Conservation (phyloP, 2,113 vertebrate species). For the Crotalus tigris region DNA sequence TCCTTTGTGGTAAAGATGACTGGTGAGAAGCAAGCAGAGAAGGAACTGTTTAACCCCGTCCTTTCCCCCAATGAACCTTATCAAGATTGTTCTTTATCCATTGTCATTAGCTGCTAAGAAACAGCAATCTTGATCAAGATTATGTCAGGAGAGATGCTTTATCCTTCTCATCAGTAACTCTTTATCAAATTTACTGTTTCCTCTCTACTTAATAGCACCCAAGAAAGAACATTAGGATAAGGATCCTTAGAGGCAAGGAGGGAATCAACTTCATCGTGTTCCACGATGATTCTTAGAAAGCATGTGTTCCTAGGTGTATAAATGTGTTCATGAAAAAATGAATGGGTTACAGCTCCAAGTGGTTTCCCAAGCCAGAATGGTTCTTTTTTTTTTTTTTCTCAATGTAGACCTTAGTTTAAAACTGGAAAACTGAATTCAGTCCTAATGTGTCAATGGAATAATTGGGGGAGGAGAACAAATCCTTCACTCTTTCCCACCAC, state of each 20-base stretch:
- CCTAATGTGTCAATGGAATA: background rate
- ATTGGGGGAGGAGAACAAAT: background rate
- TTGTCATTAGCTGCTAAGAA: background rate
- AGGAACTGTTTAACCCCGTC: background rate
- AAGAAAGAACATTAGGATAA: background rate
- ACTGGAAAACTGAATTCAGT: background rate
- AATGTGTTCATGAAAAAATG: background rate
- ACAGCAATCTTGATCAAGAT: background rate
- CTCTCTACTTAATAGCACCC: background rate
- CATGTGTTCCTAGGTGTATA: background rate
- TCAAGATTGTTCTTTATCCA: background rate
- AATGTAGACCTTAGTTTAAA: background rate
- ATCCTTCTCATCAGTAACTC: background rate
- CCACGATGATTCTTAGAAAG: background rate
- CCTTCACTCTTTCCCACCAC: background rate
- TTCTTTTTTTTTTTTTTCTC: too few relatives aligned
- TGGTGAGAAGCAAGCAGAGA: background rate
- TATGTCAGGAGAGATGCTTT: background rate
- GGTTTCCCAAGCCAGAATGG: background rate
- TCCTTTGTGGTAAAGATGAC: background rate
- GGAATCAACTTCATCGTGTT: background rate
- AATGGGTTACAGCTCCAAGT: background rate
- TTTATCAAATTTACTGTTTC: background rate
- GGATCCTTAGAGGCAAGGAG: background rate
- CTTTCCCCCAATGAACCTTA: background rate